Conservation (phyloP, 2,113 vertebrate species). For the Anhinga anhinga region DNA sequence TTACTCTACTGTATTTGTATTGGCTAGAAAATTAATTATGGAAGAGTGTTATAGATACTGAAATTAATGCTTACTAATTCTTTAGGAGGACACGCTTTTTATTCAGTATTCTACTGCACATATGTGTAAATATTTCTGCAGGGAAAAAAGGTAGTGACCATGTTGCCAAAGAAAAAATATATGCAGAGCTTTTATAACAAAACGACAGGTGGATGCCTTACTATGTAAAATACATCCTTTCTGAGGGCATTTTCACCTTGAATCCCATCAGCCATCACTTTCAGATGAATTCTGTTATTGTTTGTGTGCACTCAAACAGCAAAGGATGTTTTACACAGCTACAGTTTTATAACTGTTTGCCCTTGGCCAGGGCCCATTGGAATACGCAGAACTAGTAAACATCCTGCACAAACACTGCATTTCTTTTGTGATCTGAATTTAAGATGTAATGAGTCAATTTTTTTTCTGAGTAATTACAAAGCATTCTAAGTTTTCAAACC, state of each 20-base stretch:
- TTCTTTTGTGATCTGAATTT: constrained; percentile 32
- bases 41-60: neutral
- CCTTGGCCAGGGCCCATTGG: constrained; percentile 33
- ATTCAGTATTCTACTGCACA: neutral
- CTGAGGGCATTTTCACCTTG: constrained; percentile 54
- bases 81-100: neutral
- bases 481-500: constrained; percentile 33
- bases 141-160: neutral
- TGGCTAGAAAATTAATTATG: neutral
- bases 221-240: neutral
- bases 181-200: neutral
- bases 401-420: constrained; percentile 12
- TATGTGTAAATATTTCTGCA: neutral
- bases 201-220: neutral
- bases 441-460: neutral
- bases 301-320: constrained; percentile 13
- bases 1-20: neutral
- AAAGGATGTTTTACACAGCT: neutral
- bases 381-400: constrained; percentile 44
- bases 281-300: neutral
- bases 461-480: constrained; percentile 44
- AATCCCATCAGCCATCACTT: constrained; percentile 37
- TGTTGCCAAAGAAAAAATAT: neutral
- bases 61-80: neutral
- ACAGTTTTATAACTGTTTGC: neutral